A percentile compares a stretch with the other conserved stretches of the same genome.
Evolutionary conservation across 2,113 vertebrate genomes (phyloP).

Genomic region (Micronycteris hirsuta): DNA sequence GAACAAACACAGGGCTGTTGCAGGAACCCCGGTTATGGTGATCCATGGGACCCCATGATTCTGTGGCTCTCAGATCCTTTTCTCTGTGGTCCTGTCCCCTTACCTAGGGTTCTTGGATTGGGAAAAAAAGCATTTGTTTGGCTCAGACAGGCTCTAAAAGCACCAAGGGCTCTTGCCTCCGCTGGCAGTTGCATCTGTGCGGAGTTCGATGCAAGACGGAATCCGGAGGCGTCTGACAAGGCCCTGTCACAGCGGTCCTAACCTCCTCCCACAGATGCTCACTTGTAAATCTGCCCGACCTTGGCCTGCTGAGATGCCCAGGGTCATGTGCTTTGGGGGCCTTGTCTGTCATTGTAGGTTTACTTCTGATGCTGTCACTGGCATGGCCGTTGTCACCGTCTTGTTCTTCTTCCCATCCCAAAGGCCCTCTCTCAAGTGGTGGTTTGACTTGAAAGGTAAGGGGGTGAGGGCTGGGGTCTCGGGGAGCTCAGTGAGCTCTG

Average conservation of each 20-base stretch:
- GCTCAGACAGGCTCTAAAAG: background rate
- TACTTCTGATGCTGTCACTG: slow-evolving; percentile 93
- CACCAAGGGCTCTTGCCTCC: background rate
- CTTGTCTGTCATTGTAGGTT: slow-evolving; percentile 85
- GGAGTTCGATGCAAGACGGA: background rate
- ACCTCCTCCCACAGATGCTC: background rate
- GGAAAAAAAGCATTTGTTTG: background rate
- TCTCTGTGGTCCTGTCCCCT: background rate
- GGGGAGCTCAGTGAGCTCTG: background rate
- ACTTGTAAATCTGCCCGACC: background rate
- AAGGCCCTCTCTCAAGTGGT: slow-evolving; percentile 93
- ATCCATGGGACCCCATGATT: background rate
- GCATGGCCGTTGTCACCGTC: slow-evolving; percentile 89
- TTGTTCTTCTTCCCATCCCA: slow-evolving; percentile 97
- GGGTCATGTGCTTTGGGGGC: slow-evolving; percentile 15
- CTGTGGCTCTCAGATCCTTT: background rate
- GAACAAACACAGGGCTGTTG: background rate
- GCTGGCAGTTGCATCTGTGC: rapidly evolving
- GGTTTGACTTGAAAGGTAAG: slow-evolving; percentile 92
- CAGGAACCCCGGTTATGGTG: background rate
- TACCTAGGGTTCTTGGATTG: background rate
- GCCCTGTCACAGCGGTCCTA: background rate
- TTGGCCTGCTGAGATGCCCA: background rate
- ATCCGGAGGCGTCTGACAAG: background rate
- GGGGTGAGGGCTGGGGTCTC: background rate